Conservation (phyloP, 2,797 vertebrate genomes). For the Cirrhinus molitorella region DNA sequence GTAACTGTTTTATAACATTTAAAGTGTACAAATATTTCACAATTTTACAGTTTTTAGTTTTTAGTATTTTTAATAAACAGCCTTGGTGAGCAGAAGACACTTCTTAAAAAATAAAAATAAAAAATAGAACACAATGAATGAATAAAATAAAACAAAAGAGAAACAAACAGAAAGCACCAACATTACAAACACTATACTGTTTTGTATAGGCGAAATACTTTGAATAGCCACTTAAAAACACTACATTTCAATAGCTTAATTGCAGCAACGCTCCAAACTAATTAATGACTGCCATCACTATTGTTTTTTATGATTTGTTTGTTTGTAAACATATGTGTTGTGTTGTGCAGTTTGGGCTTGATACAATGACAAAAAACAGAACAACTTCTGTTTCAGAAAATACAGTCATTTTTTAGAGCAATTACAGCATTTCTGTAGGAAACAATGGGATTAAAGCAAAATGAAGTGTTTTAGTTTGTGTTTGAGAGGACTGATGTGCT, state of each 20-base stretch:
- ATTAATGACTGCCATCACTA: background rate
- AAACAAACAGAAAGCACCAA: background rate
- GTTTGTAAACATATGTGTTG: background rate
- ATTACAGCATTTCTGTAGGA: background rate
- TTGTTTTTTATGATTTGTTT: background rate
- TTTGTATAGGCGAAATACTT: background rate
- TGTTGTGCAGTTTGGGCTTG: background rate
- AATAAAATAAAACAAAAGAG: background rate
- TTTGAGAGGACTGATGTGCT: background rate
- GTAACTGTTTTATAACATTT: too few species aligned
- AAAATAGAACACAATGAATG: background rate
- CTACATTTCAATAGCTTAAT: conserved; percentile 1
- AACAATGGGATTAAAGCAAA: background rate
- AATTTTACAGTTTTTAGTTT: background rate
- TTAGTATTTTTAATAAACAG: background rate
- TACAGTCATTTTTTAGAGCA: background rate
- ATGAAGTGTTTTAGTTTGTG: background rate
- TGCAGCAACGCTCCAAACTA: background rate
- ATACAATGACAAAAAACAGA: background rate
- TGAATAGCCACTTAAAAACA: background rate
- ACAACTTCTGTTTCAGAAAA: background rate
- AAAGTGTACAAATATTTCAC: background rate
- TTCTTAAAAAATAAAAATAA: background rate
- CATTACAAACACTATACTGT: background rate
- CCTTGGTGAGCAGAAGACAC: background rate